Conservation (phyloP, 2,113 vertebrate genomes). For the Petaurus breviceps region DNA sequence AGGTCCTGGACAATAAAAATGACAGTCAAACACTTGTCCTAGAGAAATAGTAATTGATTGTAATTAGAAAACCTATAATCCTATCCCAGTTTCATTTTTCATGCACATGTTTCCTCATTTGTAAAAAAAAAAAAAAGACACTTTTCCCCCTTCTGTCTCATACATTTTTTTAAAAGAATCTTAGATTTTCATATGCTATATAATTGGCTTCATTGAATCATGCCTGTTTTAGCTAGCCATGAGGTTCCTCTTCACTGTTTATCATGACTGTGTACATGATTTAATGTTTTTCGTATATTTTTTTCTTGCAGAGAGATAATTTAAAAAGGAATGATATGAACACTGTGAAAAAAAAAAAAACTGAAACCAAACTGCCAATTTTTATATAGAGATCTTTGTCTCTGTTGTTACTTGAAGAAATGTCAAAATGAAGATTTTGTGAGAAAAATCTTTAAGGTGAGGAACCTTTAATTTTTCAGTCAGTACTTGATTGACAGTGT, state of each 20-base stretch:
- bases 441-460: neutral
- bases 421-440: constrained; percentile 27
- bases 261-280: neutral
- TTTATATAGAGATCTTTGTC: neutral
- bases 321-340: constrained; percentile 13
- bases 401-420: neutral
- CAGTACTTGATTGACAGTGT: neutral
- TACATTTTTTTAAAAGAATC: neutral
- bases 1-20: neutral
- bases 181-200: neutral
- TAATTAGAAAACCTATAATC: neutral
- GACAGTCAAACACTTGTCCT: neutral
- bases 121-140: neutral
- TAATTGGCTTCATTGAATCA: neutral
- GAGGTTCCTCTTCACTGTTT: neutral
- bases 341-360: neutral
- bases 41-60: neutral
- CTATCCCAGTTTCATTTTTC: neutral
- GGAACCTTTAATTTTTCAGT: neutral
- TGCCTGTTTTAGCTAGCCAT: neutral
- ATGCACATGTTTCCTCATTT: neutral
- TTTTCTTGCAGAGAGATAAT: neutral
- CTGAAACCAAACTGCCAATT: neutral
- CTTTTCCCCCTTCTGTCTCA: neutral
- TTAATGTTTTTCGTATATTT: neutral